These are phyloP conservation scores for Synergus itoensis DNA, from an alignment of 2,888 invertebrate species.

Conservation along the genomic window DNA sequence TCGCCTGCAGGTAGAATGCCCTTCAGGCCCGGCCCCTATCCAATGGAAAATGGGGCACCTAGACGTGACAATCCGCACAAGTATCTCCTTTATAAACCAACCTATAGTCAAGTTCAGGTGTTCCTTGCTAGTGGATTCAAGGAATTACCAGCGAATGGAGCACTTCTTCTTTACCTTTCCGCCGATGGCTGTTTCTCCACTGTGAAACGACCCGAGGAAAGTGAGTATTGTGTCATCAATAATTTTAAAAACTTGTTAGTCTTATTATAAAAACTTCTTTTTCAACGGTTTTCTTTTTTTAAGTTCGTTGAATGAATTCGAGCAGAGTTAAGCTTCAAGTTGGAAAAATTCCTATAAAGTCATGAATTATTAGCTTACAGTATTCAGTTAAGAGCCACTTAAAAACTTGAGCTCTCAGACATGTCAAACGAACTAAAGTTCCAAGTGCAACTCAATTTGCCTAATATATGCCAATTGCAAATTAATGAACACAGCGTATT, in stretches of 20 bases:
- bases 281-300: too few relatives aligned
- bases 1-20: slow-evolving; percentile 86
- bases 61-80: slow-evolving; percentile 97
- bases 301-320: too few relatives aligned
- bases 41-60: slow-evolving; percentile 86
- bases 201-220: slow-evolving; percentile 92
- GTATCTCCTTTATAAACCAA: slow-evolving; percentile 96
- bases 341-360: too few relatives aligned
- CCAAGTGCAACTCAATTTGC: neutral
- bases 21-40: slow-evolving; percentile 80
- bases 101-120: slow-evolving; percentile 94
- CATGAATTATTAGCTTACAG: neutral
- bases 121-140: slow-evolving; percentile 96
- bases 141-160: slow-evolving; percentile 94
- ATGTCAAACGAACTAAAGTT: neutral
- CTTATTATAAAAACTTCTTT: neutral
- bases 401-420: neutral
- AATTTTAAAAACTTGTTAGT: neutral
- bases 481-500: neutral
- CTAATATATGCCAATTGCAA: neutral
- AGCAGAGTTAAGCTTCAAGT: too few relatives aligned
- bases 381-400: neutral
- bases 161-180: slow-evolving; percentile 94
- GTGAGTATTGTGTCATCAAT: slow-evolving; percentile 80
- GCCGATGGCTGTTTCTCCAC: slow-evolving; percentile 93